Evolutionary conservation across 2,888 invertebrate species (phyloP), one percentile per base, ranked within the genome.

Genomic region (Cryptus viduatorius): DNA sequence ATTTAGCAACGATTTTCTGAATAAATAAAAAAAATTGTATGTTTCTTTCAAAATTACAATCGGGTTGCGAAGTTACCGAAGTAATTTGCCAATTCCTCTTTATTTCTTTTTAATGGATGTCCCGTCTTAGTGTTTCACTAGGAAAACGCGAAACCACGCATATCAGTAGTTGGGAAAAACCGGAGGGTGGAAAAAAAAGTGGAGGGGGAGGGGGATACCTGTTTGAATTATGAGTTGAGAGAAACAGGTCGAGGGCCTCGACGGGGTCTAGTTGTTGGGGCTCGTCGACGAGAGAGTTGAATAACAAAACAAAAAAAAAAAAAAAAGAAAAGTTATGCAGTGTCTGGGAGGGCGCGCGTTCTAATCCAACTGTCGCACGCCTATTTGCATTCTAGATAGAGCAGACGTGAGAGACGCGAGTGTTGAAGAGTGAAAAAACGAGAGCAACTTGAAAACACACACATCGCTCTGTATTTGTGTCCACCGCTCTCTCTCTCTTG

Each of bases 201-300:
- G 53, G 16, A n/a, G 16, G 14, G 12, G 19, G 29, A 42, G 16
- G 16, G 29, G 67, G 24, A 24, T 24, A 73, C 72, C 72, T 53
- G 65, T 79, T 79, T 79, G 79, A 24, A 72, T 79, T 67, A 65
- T 67, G 79, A 73, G 48, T 31, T 46, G 53, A 64, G 73, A 56
- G 46, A 79, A 79, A 79, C 67, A 67, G 79, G 73, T 79, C 79
- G 79, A 72, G 72, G 65, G 46, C 79, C 79, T 79, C 79, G 67
- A 73, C 79, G 61, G 59, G 31, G 78, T 69, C 69, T 79, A 71
- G 72, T 79, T 73, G 67, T 67, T 48, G 50, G 69, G 31, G 50
- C 46, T 64, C 24, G 69, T 71, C 61, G 78, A 71, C 64, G 59
- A 24, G 59, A 68, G 72, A 65, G 56, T 19, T 12, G 56, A 67